A percentile compares a stretch with the other conserved stretches of the same genome.
Evolutionary conservation across 2,113 vertebrate genomes (phyloP).

Genomic region (Stictonetta naevosa): DNA sequence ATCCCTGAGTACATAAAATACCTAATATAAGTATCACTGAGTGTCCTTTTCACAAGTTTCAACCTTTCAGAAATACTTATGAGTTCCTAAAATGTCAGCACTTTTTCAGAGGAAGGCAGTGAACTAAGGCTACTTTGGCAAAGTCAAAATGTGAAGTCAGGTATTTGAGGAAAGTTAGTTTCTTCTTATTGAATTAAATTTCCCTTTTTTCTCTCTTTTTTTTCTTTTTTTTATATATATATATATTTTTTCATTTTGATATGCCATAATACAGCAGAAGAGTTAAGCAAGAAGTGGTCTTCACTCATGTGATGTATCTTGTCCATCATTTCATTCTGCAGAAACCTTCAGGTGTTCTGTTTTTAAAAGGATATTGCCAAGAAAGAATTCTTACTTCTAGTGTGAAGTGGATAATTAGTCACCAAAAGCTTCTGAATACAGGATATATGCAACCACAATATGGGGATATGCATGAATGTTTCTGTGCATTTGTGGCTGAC

Average conservation of each 20-base stretch:
- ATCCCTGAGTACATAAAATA: background rate
- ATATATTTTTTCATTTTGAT: background rate
- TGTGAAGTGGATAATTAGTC: background rate
- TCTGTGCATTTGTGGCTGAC: background rate
- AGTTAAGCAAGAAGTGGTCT: background rate
- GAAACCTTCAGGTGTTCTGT: background rate
- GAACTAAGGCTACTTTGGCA: background rate
- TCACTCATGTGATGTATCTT: background rate
- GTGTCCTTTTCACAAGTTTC: background rate
- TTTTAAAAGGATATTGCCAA: background rate
- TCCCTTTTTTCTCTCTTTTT: background rate
- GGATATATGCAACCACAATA: background rate
- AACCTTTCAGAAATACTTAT: background rate
- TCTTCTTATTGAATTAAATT: background rate
- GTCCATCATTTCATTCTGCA: background rate
- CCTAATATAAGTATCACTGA: background rate
- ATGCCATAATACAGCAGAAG: background rate
- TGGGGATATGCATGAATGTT: background rate
- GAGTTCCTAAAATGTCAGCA: background rate
- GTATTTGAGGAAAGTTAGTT: background rate
- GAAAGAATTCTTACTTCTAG: background rate
- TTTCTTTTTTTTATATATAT: fast-evolving
- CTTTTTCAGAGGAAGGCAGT: background rate
- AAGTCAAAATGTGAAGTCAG: background rate
- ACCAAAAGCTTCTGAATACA: background rate